Percentiles rank a stretch among this genome's conserved stretches.
phyloP scores from a whole-genome alignment of 2,797 vertebrate species.

The Danio albolineatus region DNA sequence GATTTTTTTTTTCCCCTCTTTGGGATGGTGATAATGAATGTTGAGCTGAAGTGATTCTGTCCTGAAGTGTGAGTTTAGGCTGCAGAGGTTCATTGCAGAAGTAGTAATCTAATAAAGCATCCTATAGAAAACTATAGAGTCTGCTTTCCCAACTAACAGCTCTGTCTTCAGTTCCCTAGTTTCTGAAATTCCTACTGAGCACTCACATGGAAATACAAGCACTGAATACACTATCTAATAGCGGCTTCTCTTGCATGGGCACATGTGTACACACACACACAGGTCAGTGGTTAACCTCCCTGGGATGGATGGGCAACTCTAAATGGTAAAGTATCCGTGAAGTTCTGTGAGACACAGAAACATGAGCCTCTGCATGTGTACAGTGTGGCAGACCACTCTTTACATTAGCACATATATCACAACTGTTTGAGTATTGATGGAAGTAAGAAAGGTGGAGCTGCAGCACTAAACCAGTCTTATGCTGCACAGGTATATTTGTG shows the following conservation, averaged over 20 bases:
- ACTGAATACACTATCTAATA: background rate
- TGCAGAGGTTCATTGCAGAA: background rate
- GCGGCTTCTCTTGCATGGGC: background rate
- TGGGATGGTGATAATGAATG: background rate
- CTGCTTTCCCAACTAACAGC: background rate
- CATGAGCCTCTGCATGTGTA: conserved; percentile 50
- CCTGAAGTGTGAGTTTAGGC: background rate
- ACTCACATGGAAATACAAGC: conserved; percentile 3
- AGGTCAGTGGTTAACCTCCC: conserved; percentile 15
- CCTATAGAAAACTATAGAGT: background rate
- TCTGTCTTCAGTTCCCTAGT: background rate
- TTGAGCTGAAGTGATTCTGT: background rate
- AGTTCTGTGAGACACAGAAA: conserved; percentile 46
- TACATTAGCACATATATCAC: conserved; percentile 15
- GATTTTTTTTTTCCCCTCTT: too few relatives aligned
- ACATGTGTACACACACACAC: conserved; percentile 6
- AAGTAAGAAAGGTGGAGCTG: too few relatives aligned
- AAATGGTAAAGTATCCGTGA: conserved; percentile 33
- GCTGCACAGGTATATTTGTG: too few relatives aligned
- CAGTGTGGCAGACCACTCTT: conserved; percentile 5
- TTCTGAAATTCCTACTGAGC: background rate
- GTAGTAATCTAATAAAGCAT: background rate
- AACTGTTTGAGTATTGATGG: background rate
- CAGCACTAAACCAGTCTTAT: too few relatives aligned
- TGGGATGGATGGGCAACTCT: conserved; percentile 8